These are phyloP conservation scores for Kradibia gibbosae DNA, from an alignment of 1,140 invertebrate genomes.

Conservation along the genomic window DNA sequence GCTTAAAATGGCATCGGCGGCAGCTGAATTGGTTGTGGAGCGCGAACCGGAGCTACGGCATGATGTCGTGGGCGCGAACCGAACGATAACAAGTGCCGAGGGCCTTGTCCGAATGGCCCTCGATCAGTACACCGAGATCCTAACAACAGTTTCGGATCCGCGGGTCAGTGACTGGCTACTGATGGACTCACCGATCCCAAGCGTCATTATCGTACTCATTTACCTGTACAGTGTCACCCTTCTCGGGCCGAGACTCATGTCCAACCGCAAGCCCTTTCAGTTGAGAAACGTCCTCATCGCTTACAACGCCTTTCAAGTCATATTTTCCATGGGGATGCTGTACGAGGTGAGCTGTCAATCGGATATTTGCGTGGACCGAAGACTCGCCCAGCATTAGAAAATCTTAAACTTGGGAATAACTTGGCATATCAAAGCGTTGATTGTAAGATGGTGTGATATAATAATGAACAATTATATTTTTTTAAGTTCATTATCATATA, in stretches of 20 bases:
- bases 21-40: constrained; percentile 69
- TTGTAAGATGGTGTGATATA: not conserved
- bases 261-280: constrained; percentile 88
- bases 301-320: constrained; percentile 92
- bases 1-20: constrained; percentile 66
- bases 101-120: constrained; percentile 75
- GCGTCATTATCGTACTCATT: constrained; percentile 84
- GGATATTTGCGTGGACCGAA: not conserved
- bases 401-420: not conserved
- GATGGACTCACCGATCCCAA: constrained; percentile 91
- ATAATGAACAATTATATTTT: not conserved
- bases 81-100: constrained; percentile 69
- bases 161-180: constrained; percentile 91
- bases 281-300: constrained; percentile 84
- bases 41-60: constrained; percentile 61
- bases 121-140: constrained; percentile 75
- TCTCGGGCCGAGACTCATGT: constrained; percentile 89
- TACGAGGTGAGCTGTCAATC: constrained; percentile 81
- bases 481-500: not conserved
- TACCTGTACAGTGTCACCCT: constrained; percentile 88
- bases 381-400: not conserved
- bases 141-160: constrained; percentile 80
- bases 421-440: not conserved
- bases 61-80: constrained; percentile 63
- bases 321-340: constrained; percentile 89